Conservation (phyloP, 1,140 invertebrate species). For the Metopolophium dirhodum region DNA sequence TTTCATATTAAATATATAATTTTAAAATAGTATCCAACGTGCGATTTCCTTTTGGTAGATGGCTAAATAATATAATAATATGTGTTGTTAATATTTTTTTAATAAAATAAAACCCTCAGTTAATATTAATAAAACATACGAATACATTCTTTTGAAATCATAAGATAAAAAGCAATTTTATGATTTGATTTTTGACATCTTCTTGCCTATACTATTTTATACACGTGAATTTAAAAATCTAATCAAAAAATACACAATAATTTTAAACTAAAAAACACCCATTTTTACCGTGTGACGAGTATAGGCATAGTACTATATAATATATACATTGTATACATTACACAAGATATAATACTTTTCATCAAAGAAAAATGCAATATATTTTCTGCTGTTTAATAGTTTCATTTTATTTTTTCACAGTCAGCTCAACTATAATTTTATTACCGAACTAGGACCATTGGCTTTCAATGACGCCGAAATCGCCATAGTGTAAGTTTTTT, state of each 20-base stretch:
- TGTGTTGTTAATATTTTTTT: too few relatives aligned
- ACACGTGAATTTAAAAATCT: background rate
- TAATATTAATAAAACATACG: too few relatives aligned
- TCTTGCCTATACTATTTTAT: background rate
- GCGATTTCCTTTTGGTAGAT: too few relatives aligned
- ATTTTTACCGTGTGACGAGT: background rate
- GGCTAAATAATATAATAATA: too few relatives aligned
- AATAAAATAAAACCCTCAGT: too few relatives aligned
- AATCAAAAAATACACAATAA: background rate
- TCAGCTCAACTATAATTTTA: constrained; percentile 70
- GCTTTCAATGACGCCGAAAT: constrained; percentile 73
- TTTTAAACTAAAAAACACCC: background rate
- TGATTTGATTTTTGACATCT: background rate
- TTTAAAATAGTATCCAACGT: too few relatives aligned
- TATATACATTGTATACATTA: background rate
- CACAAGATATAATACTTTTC: background rate
- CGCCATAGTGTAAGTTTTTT: constrained; percentile 69
- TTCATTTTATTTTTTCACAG: constrained; percentile 62
- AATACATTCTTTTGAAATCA: too few relatives aligned
- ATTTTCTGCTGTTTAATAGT: background rate
- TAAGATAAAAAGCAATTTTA: too few relatives aligned
- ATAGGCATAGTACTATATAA: too few relatives aligned
- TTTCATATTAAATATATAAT: too few relatives aligned
- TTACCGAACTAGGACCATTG: constrained; percentile 69
- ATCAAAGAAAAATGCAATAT: background rate